Base-by-base conservation (phyloP, 2,797 vertebrate genomes). In the Vireo griseus region DNA sequence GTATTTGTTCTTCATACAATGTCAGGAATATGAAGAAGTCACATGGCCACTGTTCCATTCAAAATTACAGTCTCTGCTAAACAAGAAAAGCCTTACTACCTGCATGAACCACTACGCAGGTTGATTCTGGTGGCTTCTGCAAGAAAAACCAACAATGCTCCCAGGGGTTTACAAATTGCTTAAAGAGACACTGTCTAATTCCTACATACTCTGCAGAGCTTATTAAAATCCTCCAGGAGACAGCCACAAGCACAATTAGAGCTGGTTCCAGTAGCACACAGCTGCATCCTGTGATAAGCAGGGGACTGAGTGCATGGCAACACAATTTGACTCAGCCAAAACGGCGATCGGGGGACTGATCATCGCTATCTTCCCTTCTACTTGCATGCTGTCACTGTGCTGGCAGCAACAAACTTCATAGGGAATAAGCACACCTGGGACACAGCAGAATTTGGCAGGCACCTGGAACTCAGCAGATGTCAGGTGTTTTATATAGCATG, bases 391-490 rank as follows among this genome's bases (percentile, higher is more conserved):
- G 86, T 88, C 92, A 92, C 75, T 83, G 62, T 54, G 63, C 82
- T 94, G 94, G 86, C 92, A 95, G 92, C 75, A 92, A 35, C 42
- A 63, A 90, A 86, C 65, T 87, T 92, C 88, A 75, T 2, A 75
- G 90, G 90, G 95, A 93, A 93, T 71, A 80, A 71, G 80, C 80
- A 88, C 86, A 91, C 90, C 86, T 89, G 75, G 95, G 94, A 94
- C 52, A 66, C 51, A 82, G 63, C 62, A 86, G 88, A 61, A 87
- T 76, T 88, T 94, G 92, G 94, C 92, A 97, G 78, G 77, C 90
- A 89, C 59, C 88, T 95, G 94, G 88, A 96, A 83, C 57, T 72
- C 91, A 72, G 86, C 94, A 95, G 92, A 89, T 88, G 92, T 87
- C 90, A 94, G 93, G 81, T 95, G 91, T 71, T 92, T 92, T 69